Evolutionary conservation across 2,113 vertebrate species (phyloP), one percentile per base, ranked within the genome.

Genomic region (Meles meles): DNA sequence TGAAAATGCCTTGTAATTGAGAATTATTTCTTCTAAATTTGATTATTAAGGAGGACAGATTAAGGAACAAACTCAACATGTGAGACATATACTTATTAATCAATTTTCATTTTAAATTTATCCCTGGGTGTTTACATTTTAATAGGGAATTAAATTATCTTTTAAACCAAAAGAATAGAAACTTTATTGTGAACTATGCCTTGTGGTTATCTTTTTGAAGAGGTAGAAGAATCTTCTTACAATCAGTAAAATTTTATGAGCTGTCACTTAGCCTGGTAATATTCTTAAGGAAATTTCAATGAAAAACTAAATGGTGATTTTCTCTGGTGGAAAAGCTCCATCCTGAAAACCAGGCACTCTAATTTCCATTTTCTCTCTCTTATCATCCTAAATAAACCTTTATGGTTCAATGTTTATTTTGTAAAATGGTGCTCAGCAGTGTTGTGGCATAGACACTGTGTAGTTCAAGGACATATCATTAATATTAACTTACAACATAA

Each of bases 401-500:
- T 52, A 52, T 12, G 79, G 52, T 77, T 93, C 12, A 57, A 52
- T 92, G 92, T 79, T 92, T 55, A 47, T 71, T 85, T 94, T 90
- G 55, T 67, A 89, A 76, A 90, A 18, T 55, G 4, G 8, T 87
- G 34, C n/a, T 79, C 31, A 81, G 34, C 11, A 63, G 11, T 44
- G 21, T 74, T 87, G 2, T 71, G 17, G 3, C 17, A 72, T 93
- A 89, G 6, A 39, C 34, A 47, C 4, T 69, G 3, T 80, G 17
- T 83, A 7, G 18, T 59, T 97, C 74, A 87, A 98, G 63, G 93
- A 92, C 61, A 84, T 63, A 15, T 83, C 27, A 83, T 63, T 84
- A 87, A 31, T 31, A 92, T 29, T 80, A 94, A 89, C 23, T 94
- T 79, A 27, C 3, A 72, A 31, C 25, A 44, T 61, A 76, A 92